Base-by-base conservation (phyloP, 2,888 invertebrate genomes). In the Eugnorisma glareosa region DNA sequence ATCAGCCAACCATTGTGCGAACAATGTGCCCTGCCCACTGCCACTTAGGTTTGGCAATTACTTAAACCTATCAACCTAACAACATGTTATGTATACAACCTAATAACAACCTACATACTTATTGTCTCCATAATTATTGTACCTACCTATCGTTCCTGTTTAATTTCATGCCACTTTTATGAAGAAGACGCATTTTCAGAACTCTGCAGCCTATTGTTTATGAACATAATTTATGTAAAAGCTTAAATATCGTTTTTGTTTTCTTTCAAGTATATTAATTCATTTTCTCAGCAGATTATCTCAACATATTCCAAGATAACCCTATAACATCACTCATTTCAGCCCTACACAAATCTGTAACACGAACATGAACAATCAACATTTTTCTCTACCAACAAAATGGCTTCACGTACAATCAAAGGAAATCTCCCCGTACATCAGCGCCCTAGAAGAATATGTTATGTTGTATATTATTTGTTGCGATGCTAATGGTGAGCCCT, bases 401-500 rank as follows among this genome's bases (percentile, higher is more conserved):
- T 70, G 28, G 40, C 73, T 68, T 51, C 15, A n/a, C 66, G 31
- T 71, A 72, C 74, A 67, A 70, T 45, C 40, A 78, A 86, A 72
- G 66, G n/a, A 63, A 70, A 75, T 70, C 18, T 61, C 48, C 35
- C 61, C 43, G 28, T 35, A 71, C 70, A 71, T 73, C 68, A 67
- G 64, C 63, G 18, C 45, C 43, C 71, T 82, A 76, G 54, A 76
- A 64, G 54, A 76, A 64, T 70, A 64, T 66, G 31, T 81, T 37
- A 31, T 66, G 54, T 37, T n/a, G 63, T n/a, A 67, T 79, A 90
- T 89, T 90, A 91, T 90, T 91, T 90, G 89, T 89, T 82, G 89
- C 81, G 68, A 75, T 84, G 83, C 88, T 92, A 91, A 93, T 92
- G 92, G 87, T 75, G 51, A 74, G 78, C 86, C 87, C 89, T 92